Evolutionary conservation across 1,140 invertebrate species (phyloP).

Genomic region (Brachionus manjavacas): DNA sequence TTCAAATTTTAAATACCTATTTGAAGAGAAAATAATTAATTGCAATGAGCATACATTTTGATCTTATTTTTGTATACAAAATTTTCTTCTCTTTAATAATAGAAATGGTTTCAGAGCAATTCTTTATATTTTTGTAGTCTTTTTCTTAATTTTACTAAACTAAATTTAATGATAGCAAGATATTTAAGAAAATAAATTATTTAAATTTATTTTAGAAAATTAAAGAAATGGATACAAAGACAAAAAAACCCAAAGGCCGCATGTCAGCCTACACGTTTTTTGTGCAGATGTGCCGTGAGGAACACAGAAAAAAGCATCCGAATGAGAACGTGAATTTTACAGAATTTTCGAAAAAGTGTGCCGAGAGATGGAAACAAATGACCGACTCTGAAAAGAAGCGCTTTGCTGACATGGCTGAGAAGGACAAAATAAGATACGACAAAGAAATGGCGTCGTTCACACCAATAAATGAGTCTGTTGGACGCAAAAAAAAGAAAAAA

Average conservation of each 20-base stretch:
- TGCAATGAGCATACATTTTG: not conserved
- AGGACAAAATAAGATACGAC: constrained; percentile 91
- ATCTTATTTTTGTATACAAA: not conserved
- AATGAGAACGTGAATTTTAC: constrained; percentile 95
- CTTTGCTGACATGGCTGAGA: constrained; percentile 96
- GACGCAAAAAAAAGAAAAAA: constrained; percentile 68
- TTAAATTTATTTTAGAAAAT: not conserved
- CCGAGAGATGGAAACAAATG: constrained; percentile 99
- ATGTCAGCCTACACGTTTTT: constrained; percentile 99
- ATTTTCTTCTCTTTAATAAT: not conserved
- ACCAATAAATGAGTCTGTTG: constrained; percentile 69
- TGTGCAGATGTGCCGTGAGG: constrained; percentile 93
- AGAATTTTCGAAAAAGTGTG: constrained; percentile 98
- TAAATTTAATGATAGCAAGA: not conserved
- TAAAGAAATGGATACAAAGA: not conserved
- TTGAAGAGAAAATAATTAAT: not conserved
- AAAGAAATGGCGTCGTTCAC: constrained; percentile 91
- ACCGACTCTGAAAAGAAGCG: constrained; percentile 94
- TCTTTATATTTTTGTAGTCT: not conserved
- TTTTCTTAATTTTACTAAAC: not conserved
- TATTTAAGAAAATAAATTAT: not conserved
- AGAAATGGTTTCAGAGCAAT: not conserved
- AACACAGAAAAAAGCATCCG: constrained; percentile 96
- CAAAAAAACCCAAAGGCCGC: constrained; percentile 80
- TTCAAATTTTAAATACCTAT: not conserved